Conservation (phyloP, 2,797 vertebrate genomes). For the Pseudochirops cupreus region DNA sequence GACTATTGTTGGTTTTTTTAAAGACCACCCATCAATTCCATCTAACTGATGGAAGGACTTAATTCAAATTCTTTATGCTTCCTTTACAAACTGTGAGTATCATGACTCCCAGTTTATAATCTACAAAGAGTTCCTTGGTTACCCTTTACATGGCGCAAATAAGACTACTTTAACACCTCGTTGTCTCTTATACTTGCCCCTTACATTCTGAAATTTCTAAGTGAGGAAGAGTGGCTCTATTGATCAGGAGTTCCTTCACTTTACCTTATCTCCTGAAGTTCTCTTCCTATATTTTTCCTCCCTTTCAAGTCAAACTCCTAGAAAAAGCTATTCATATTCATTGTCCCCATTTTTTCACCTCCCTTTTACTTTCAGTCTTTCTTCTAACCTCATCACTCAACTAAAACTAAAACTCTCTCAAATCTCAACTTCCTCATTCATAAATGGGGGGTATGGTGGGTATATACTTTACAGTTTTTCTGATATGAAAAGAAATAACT, state of each 20-base stretch:
- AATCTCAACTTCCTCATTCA: not conserved
- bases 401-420: not conserved
- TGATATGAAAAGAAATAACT: not conserved
- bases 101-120: not conserved
- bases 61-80: not conserved
- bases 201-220: not conserved
- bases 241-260: not conserved
- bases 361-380: not conserved
- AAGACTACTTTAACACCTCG: not conserved
- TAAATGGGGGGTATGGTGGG: not conserved
- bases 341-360: not conserved
- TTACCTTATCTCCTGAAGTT: not conserved
- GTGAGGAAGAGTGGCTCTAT: not conserved
- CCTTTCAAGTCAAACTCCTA: not conserved
- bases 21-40: not conserved
- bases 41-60: not conserved
- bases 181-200: not conserved
- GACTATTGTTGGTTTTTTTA: not conserved
- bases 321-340: not conserved
- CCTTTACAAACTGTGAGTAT: not conserved
- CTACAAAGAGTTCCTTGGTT: not conserved
- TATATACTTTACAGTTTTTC: not conserved
- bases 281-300: not conserved
- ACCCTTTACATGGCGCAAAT: not conserved
- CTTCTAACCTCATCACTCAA: not conserved